Conservation (phyloP, 2,797 vertebrate genomes). For the Cichlasoma orientale region DNA sequence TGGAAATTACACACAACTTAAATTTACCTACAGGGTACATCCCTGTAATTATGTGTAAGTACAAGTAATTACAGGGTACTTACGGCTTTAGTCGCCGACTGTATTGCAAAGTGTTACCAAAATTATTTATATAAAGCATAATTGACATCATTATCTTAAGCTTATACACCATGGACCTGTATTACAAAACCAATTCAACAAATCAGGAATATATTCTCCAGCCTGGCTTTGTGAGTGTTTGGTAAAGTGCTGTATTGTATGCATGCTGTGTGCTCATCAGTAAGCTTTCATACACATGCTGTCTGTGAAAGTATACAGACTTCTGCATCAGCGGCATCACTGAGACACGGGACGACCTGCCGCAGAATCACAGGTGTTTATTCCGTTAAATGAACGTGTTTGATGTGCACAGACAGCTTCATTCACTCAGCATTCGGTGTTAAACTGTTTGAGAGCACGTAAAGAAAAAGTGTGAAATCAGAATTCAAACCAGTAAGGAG, state of each 20-base stretch:
- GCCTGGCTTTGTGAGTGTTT: neutral
- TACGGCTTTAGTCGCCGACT: no score
- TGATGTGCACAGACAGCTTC: neutral
- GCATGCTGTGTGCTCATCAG: neutral
- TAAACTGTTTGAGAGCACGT: neutral
- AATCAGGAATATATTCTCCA: neutral
- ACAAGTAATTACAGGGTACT: no score
- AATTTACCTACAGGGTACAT: no score
- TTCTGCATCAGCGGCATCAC: neutral
- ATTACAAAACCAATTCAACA: neutral
- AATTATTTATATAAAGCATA: neutral
- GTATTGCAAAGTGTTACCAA: no score
- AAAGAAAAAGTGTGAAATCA: neutral
- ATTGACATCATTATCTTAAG: neutral
- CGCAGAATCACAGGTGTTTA: neutral
- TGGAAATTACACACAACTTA: no score
- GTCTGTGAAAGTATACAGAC: neutral
- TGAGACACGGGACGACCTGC: neutral
- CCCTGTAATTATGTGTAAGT: no score
- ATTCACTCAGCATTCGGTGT: neutral
- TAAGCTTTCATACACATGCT: neutral
- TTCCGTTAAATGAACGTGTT: neutral
- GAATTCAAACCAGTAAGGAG: neutral
- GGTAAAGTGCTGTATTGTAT: no score
- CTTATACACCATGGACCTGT: neutral